Evolutionary conservation across 2,113 vertebrate species (phyloP).

Genomic region (Anarhynchus alexandrinus): DNA sequence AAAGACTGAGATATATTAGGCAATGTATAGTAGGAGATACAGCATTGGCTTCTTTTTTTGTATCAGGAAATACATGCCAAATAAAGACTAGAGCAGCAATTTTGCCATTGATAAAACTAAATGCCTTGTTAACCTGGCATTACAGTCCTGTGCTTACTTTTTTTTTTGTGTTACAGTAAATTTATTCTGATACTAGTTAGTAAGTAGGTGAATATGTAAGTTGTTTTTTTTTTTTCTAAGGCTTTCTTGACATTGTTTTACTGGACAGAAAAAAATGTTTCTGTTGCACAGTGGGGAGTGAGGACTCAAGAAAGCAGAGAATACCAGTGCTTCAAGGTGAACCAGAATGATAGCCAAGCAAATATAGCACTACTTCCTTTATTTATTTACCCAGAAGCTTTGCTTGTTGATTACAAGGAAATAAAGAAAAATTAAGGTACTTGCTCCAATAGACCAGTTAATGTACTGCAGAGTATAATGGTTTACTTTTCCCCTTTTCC

Average conservation of each 20-base stretch:
- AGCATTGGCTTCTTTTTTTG: background rate
- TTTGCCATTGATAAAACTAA: background rate
- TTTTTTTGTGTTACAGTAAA: background rate
- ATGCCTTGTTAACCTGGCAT: background rate
- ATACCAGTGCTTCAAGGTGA: background rate
- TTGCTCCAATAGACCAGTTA: slow-evolving; percentile 63
- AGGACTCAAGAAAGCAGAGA: background rate
- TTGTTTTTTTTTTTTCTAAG: background rate
- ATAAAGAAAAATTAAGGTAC: slow-evolving; percentile 67
- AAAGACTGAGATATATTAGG: background rate
- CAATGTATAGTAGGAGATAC: background rate
- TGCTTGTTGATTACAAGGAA: slow-evolving; percentile 47
- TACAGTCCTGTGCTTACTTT: background rate
- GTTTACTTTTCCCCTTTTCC: background rate
- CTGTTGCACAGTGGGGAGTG: background rate
- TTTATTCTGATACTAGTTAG: background rate
- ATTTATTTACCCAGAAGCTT: slow-evolving; percentile 11
- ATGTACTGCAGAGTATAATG: slow-evolving; percentile 5
- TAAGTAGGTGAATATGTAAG: background rate
- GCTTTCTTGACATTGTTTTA: background rate
- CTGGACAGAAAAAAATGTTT: background rate
- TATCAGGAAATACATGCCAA: background rate
- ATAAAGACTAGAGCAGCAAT: background rate
- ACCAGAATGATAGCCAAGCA: background rate
- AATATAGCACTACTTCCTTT: background rate